Evolutionary conservation across 2,113 vertebrate genomes (phyloP).

Genomic region (Caranx ignobilis): DNA sequence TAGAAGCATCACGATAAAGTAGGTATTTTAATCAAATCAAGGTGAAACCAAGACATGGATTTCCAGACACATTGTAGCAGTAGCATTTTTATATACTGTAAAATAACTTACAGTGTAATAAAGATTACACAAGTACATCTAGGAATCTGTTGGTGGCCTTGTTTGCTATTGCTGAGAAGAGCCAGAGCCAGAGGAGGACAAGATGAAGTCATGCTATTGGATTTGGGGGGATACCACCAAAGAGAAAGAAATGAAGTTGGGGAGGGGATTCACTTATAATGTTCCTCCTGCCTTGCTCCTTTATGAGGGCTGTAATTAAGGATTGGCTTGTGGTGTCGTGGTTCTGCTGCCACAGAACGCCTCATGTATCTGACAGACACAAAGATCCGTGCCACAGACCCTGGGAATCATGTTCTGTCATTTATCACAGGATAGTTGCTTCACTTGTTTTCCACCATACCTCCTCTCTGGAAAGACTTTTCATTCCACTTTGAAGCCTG

Average conservation of each 20-base stretch:
- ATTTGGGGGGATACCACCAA: constrained; percentile 66
- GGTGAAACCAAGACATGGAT: constrained; percentile 5
- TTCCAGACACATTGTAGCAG: neutral
- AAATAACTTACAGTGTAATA: constrained; percentile 12
- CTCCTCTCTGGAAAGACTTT: constrained; percentile 31
- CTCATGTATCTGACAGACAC: constrained; percentile 63
- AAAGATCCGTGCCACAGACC: constrained; percentile 59
- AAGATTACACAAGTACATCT: constrained; percentile 24
- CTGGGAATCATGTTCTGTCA: constrained; percentile 57
- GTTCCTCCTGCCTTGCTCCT: constrained; percentile 55
- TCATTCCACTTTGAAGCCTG: constrained; percentile 18
- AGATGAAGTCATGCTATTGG: constrained; percentile 76
- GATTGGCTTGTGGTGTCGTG: constrained; percentile 68
- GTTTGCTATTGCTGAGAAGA: constrained; percentile 60
- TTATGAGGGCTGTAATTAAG: constrained; percentile 75
- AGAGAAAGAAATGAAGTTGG: constrained; percentile 59
- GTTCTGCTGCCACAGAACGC: constrained; percentile 66
- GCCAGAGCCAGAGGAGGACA: constrained; percentile 47
- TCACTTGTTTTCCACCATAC: constrained; percentile 46
- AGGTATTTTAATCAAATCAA: constrained; percentile 1
- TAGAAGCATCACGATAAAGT: neutral
- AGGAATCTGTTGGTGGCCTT: constrained; percentile 70
- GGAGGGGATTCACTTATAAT: constrained; percentile 67
- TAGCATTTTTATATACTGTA: neutral
- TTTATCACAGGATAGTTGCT: constrained; percentile 53